Conservation (phyloP, 2,113 vertebrate species). For the Chunga burmeisteri region DNA sequence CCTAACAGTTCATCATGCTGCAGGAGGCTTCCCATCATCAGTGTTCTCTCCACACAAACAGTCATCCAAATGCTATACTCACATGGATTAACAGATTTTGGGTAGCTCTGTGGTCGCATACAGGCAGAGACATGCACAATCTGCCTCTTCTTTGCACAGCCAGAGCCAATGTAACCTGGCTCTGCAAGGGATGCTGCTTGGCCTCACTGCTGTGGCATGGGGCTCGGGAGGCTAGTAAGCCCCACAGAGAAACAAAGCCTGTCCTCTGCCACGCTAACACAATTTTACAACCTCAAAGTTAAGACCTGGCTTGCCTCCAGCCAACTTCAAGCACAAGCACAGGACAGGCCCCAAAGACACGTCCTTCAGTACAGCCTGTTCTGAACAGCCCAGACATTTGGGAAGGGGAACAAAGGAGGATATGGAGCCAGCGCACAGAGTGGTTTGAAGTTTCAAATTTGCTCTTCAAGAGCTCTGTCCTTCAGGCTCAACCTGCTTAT, state of each 20-base stretch:
- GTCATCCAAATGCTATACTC: neutral
- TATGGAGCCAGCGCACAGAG: neutral
- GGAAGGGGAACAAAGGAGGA: neutral
- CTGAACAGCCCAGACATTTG: neutral
- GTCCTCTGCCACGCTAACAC: neutral
- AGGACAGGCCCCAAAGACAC: neutral
- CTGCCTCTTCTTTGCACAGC: neutral
- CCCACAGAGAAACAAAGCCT: neutral
- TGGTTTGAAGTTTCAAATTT: neutral
- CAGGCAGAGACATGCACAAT: neutral
- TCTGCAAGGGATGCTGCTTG: neutral
- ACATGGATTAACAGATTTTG: neutral
- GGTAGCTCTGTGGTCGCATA: neutral
- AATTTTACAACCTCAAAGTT: neutral
- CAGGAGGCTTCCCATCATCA: neutral
- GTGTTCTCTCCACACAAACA: neutral
- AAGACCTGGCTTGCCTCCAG: slow-evolving; percentile 9
- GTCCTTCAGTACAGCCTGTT: slow-evolving; percentile 37
- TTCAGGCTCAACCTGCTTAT: neutral
- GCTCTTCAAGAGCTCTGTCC: neutral
- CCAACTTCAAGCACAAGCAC: slow-evolving; percentile 4
- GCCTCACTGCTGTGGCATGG: neutral
- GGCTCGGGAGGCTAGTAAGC: neutral
- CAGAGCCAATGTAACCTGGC: neutral
- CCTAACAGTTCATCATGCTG: neutral